A percentile compares a stretch with the other conserved stretches of the same genome.
Evolutionary conservation across 2,797 vertebrate genomes (phyloP).

Genomic region (Prionace glauca): DNA sequence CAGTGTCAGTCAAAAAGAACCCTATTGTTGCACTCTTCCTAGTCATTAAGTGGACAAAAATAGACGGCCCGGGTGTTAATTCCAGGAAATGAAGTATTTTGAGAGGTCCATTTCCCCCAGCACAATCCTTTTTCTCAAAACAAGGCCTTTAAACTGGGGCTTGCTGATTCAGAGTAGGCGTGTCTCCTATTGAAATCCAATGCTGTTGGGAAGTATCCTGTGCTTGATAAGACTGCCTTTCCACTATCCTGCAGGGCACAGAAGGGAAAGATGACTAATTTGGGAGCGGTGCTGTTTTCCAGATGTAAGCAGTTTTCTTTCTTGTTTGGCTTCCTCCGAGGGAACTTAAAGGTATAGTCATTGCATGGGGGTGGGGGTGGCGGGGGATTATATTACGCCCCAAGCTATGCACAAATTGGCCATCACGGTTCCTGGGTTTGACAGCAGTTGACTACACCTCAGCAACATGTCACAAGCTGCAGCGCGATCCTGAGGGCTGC

Average conservation of each 20-base stretch:
- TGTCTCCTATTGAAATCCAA: not conserved
- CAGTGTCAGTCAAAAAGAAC: not conserved
- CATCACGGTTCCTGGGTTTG: not conserved
- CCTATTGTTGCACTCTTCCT: not conserved
- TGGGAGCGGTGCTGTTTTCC: not conserved
- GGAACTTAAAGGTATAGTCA: not conserved
- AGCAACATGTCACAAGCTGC: not conserved
- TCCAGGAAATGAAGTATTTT: not conserved
- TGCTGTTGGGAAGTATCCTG: not conserved
- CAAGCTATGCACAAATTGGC: not conserved
- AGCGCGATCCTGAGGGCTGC: not conserved
- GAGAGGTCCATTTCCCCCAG: not conserved
- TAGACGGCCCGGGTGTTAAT: not conserved
- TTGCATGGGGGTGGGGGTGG: not conserved
- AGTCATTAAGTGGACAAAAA: not conserved
- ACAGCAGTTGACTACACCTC: not conserved
- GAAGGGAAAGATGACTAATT: not conserved
- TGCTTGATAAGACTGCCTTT: not conserved
- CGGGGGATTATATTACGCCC: not conserved
- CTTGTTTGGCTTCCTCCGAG: not conserved
- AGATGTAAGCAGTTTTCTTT: not conserved
- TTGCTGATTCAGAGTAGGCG: not conserved
- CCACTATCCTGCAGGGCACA: not conserved
- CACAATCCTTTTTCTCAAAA: not conserved
- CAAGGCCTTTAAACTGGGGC: not conserved